These are phyloP conservation scores for Knipowitschia caucasica DNA, from an alignment of 2,797 vertebrate species.

Conservation along the genomic window DNA sequence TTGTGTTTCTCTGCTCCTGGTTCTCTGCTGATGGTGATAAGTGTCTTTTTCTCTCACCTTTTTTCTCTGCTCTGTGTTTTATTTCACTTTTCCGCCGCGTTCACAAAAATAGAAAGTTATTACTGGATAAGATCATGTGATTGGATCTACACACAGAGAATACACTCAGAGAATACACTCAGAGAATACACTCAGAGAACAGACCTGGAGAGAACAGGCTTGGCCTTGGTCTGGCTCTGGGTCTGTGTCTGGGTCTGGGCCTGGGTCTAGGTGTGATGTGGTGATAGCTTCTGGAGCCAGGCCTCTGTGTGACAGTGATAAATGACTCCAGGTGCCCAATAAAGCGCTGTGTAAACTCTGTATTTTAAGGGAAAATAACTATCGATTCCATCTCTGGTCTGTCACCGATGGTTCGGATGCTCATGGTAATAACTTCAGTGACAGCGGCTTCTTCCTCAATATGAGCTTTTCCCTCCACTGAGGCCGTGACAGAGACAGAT, in stretches of 20 bases:
- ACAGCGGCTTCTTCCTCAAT: constrained; percentile 36
- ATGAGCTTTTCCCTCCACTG: constrained; percentile 31
- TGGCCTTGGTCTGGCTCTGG: no score
- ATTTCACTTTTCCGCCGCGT: constrained; percentile 3
- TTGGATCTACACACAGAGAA: no score
- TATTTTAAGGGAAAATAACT: constrained; percentile 64
- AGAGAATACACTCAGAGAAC: no score
- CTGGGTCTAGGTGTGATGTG: no score
- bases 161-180: no score
- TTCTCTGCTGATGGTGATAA: constrained; percentile 40
- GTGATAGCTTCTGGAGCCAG: constrained; percentile 40
- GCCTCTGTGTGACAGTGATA: constrained; percentile 60
- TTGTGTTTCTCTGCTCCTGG: no score
- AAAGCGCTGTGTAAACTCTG: constrained; percentile 46
- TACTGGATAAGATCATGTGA: constrained; percentile 11
- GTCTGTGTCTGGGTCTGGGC: no score
- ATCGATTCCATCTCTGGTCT: constrained; percentile 66
- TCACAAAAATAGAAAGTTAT: constrained; percentile 15
- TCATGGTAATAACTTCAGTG: constrained; percentile 55
- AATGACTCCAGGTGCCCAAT: constrained; percentile 55
- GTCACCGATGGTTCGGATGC: constrained; percentile 44
- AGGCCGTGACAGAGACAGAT: no score
- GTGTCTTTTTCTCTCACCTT: constrained; percentile 31
- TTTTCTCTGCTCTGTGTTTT: constrained; percentile 19
- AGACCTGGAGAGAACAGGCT: no score